These are phyloP conservation scores for Trypoxylon attenuatum DNA, from an alignment of 2,888 invertebrate species.

Conservation along the genomic window DNA sequence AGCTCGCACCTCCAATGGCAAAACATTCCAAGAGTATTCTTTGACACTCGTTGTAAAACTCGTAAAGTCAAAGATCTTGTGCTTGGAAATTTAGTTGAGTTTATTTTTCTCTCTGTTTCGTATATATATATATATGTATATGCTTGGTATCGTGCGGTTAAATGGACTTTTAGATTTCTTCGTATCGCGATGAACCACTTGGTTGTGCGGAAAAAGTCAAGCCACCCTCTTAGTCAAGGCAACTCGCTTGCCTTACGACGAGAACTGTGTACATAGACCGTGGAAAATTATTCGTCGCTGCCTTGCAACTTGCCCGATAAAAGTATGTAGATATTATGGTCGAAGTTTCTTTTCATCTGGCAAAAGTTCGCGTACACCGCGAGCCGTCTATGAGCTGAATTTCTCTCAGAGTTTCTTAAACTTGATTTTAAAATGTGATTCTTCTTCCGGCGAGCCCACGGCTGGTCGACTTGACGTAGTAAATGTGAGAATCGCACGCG, in stretches of 20 bases:
- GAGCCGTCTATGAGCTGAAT: background rate
- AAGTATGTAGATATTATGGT: background rate
- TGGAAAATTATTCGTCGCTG: background rate
- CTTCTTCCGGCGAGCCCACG: constrained; percentile 1
- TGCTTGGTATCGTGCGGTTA: no score
- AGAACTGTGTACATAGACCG: background rate
- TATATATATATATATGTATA: no score
- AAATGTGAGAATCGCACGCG: constrained; percentile 42
- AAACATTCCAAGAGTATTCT: no score
- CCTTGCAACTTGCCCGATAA: background rate
- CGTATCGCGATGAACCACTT: no score
- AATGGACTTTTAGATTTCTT: no score
- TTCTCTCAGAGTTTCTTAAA: background rate
- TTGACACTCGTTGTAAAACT: no score
- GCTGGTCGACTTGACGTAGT: background rate
- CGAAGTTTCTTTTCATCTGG: background rate
- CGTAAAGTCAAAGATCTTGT: no score
- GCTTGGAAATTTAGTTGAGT: no score
- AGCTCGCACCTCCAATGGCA: no score
- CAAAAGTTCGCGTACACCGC: background rate
- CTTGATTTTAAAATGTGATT: constrained; percentile 31
- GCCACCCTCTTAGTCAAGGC: no score
- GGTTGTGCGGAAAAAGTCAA: no score
- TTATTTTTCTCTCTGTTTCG: no score
- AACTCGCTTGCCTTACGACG: background rate